These are phyloP conservation scores for Syncerus caffer DNA, from an alignment of 2,797 vertebrate genomes.

Conservation along the genomic window DNA sequence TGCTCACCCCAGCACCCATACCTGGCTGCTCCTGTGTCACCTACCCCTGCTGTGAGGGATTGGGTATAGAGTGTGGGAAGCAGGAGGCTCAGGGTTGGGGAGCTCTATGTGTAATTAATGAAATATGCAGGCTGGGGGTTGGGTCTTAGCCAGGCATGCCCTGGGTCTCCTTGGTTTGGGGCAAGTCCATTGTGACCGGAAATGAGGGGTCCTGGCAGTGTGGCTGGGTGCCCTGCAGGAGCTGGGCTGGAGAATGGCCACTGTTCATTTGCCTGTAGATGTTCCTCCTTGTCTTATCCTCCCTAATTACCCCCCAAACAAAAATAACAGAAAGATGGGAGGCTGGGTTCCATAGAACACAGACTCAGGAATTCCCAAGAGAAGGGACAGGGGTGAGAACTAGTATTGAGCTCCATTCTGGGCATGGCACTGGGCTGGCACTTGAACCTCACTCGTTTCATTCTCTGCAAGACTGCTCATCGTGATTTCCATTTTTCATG, in stretches of 20 bases:
- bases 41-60: not conserved
- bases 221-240: not conserved
- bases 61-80: not conserved
- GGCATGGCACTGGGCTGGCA: not conserved
- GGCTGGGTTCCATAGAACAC: not conserved
- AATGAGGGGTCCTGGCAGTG: not conserved
- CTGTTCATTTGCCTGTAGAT: not conserved
- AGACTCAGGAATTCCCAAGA: not conserved
- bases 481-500: not conserved
- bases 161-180: not conserved
- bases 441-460: not conserved
- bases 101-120: not conserved
- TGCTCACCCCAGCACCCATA: not conserved
- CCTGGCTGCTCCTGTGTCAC: not conserved
- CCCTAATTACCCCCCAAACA: not conserved
- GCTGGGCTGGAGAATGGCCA: not conserved
- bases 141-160: too few species aligned
- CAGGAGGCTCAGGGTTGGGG: not conserved
- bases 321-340: not conserved
- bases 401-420: not conserved
- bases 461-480: not conserved
- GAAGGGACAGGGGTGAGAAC: not conserved
- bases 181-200: not conserved
- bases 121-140: not conserved
- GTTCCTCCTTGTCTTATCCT: not conserved